Evolutionary conservation across 2,888 invertebrate genomes (phyloP), one percentile per base, ranked within the genome.

Genomic region (Coleophora deauratella): DNA sequence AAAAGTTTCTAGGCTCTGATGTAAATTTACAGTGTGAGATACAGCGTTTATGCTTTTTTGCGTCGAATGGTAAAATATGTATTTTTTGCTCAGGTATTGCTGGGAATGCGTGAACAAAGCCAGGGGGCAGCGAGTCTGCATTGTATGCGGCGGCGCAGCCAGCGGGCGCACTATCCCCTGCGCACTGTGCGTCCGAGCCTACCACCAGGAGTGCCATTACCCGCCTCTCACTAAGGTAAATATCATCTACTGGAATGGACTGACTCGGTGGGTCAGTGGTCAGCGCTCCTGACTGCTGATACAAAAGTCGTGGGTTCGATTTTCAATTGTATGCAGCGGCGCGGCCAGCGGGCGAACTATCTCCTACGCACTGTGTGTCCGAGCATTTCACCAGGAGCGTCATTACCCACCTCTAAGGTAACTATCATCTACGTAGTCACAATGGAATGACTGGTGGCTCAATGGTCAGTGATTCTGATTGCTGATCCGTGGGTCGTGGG

Each of bases 81-180:
- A n/a, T n/a, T n/a, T n/a, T n/a, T n/a, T n/a, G n/a, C n/a, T n/a
- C 54, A 94, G 94, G 94, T 98, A 96, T 77, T 98, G 98, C 79
- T 96, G 93, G 87, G 96, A 96, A 67, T 98, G 98, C 79, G 91
- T 94, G 80, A 95, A 95, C 79, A 95, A 96, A 80, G 96, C 95
- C 4, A 94, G 96, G 15, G 96, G 96, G 27, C 94, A 95, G 65
- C 89, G 95, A 43, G 95, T 96, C 66, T 98, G 98, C 84, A 93
- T 98, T 51, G 96, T 98, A 46, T 99, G 98, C 74, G 97, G 98
- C 31, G 89, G 89, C 12, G 88, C 55, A 37, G 49, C 57, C 1
- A 48, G 55, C 9, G 73, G 72, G 0, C 87, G 90, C 50, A 89
- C 97, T 69, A 90, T 97, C 35, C 90, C 93, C 38, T 98, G 98